Evolutionary conservation across 2,797 vertebrate species (phyloP).

Genomic region (Cynodonichthys magdalenae): DNA sequence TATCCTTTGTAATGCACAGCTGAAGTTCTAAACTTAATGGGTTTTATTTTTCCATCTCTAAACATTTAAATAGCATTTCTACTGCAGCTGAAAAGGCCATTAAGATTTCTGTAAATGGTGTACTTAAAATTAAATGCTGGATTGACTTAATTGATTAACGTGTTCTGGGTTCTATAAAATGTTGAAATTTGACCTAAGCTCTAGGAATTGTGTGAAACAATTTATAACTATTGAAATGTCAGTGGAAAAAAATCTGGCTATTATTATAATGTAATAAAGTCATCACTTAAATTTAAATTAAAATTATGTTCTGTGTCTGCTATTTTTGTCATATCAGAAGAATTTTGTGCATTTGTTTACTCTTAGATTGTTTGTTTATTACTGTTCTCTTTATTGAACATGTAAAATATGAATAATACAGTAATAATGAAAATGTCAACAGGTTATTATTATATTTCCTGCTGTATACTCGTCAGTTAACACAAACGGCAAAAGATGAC

Average conservation of each 20-base stretch:
- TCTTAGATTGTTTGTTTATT: no score
- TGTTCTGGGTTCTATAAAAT: not conserved
- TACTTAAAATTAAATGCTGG: conserved; percentile 70
- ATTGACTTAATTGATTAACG: conserved; percentile 36
- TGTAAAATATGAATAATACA: no score
- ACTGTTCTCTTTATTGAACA: no score
- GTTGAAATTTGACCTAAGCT: not conserved
- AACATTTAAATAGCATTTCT: conserved; percentile 35
- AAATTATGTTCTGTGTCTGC: not conserved
- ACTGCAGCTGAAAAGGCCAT: conserved; percentile 37
- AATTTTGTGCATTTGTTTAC: no score
- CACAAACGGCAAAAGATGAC: not conserved
- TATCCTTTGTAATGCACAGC: conserved; percentile 43
- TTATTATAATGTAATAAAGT: not conserved
- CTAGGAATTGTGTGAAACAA: no score
- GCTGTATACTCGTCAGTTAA: no score
- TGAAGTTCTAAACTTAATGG: conserved; percentile 35
- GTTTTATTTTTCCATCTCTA: conserved; percentile 23
- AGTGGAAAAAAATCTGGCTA: no score
- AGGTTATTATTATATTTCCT: no score
- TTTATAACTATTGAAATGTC: no score
- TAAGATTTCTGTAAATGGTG: conserved; percentile 62
- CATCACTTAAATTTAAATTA: not conserved
- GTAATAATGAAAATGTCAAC: no score
- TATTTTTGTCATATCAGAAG: no score